Conservation (phyloP, 2,113 vertebrate genomes). For the Aldabrachelys gigantea region DNA sequence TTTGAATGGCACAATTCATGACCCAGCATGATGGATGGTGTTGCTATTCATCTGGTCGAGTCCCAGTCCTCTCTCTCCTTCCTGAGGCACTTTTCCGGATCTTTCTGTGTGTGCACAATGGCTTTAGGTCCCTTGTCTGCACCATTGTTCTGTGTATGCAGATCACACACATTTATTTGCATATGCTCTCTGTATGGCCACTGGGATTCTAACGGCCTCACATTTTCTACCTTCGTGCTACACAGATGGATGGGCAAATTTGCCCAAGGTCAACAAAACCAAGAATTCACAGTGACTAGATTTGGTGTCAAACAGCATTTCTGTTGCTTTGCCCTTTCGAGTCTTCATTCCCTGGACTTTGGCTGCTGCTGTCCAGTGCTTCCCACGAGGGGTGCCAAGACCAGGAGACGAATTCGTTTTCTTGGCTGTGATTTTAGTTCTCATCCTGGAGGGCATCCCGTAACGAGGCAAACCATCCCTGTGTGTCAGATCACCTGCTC, state of each 20-base stretch:
- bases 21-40: neutral
- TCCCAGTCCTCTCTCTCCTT: neutral
- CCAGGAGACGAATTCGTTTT: neutral
- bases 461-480: neutral
- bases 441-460: neutral
- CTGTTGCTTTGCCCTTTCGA: neutral
- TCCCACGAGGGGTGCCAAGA: neutral
- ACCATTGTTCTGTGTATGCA: neutral
- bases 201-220: neutral
- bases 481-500: neutral
- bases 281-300: neutral
- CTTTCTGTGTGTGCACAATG: accelerated
- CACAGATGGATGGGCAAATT: neutral
- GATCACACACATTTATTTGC: neutral
- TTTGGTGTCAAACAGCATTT: neutral
- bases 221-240: neutral
- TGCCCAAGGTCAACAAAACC: neutral
- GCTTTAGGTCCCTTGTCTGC: neutral
- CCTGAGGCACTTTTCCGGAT: neutral
- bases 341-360: neutral
- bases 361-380: neutral
- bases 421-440: neutral
- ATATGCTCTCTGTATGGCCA: neutral
- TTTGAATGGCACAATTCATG: neutral
- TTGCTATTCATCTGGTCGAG: neutral